Base-by-base conservation (phyloP, 2,888 invertebrate genomes). In the Rhagium mordax region DNA sequence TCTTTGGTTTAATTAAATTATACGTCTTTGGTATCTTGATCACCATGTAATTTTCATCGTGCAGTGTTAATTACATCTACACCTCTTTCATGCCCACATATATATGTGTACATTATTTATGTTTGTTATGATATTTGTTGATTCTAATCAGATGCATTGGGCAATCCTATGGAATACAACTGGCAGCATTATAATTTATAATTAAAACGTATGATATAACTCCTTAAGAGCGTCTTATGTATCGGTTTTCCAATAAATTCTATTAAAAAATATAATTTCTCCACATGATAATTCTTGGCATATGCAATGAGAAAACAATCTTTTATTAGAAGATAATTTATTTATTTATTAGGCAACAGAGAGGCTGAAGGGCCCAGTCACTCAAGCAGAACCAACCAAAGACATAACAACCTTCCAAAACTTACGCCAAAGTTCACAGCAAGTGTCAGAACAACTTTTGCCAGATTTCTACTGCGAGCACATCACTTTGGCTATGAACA, bases 381-480 rank as follows among this genome's bases (percentile, higher is more conserved):
- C 91, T 71, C 94, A 93, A 83, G 91, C 94, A 27, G 93, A 94
- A 83, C 92, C 94, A 7, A 90, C 93, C 74, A 91, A 93, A 82
- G 92, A 92, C 81, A 89, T 93, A 86, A 88, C 90, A 2, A 91
- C 92, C 7, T 90, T 92, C 77, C 89, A 92, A 57, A 94, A 93
- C 74, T 92, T 93, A 70, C 91, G 93, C 70, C 93, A 93, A 15
- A 92, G 92, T 6, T 91, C 91, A 0, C 88, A 88, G 66, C 87
- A 89, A 76, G 89, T 90, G 61, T 89, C 92, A 8, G 97, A 98
- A 84, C 97, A 98, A 87, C 89, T 97, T 66, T 88, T 98, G 76
- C 96, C 98, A 0, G 97, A 98, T 88, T 97, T 97, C 89, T 98
- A 97, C 88, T 97, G 98, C 82, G 98, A 98, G 86, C 98, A 98